Base-by-base conservation (phyloP, 2,113 vertebrate genomes). In the Nothobranchius furzeri region DNA sequence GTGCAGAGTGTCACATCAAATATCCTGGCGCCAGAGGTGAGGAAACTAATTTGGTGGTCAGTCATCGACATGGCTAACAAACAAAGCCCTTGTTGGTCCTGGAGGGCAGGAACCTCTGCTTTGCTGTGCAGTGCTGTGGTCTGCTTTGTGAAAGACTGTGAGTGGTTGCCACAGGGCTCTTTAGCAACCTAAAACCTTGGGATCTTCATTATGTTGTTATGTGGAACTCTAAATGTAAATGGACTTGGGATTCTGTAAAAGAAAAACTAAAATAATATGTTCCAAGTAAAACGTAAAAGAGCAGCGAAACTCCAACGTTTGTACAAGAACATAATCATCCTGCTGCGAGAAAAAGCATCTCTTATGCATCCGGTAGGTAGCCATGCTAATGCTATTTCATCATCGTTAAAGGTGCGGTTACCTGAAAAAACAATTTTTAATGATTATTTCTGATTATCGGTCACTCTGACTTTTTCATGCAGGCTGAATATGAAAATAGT, bases 1-100 rank as follows among this genome's bases (percentile, higher is more conserved):
- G 85, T 83, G 52, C 60, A 70, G 66, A 61, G 85, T 90, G 91
- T 93, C 91, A 91, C 82, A 82, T 85, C 74, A 35, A 42, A 89
- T 85, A 84, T 91, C 83, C 68, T 70, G 73, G 72, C 88, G 85
- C 88, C 88, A 90, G 82, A 83, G 89, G 89, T 90, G 85, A 90
- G 89, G 85, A 89, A 84, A 86, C 89, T 88, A 90, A 91, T 91
- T 88, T 88, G 85, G 84, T 80, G 91, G 90, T 89, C 88, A 85
- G 86, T 90, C 87, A 73, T 77, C 78, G 88, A 91, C 91, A 88
- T 89, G 78, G 87, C 83, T 87, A 88, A 90, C 84, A 86, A 91
- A 89, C 88, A 89, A 87, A 86, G 84, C 83, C 81, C 78, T 84
- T 68, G 69, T 87, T 85, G 85, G 83, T 82, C 87, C 85, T 69